Base-by-base conservation (phyloP, 2,888 invertebrate species). In the Galerucella nymphaeae region DNA sequence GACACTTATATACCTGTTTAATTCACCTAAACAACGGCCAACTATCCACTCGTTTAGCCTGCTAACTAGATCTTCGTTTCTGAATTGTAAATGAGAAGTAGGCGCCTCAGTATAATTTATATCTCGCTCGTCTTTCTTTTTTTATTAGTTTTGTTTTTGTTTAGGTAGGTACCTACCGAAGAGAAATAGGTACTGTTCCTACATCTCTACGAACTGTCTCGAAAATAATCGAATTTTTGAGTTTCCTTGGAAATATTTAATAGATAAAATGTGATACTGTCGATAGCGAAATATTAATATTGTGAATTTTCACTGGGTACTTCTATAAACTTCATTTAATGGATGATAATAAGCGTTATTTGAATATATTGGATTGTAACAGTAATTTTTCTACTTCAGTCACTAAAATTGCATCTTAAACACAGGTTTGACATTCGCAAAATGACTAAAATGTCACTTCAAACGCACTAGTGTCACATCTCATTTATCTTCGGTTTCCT, bases 41-140 rank as follows among this genome's bases (percentile, higher is more conserved):
- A 57, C 55, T 57, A 63, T 63, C 66, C 71, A 75, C 58, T 76
- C 75, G 78, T 75, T 77, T 73, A 74, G 75, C 75, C 77, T 70
- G 78, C 73, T 80, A 79, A 79, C 76, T 76, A 77, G 76, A 75
- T 77, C 76, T 75, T 69, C 73, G 76, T 69, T 74, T 80, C 77
- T 81, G 82, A 81, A 82, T 82, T 75, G 71, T 75, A 81, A 83
- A 82, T 83, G 81, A 82, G 81, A 75, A 73, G 72, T 76, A 81
- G 83, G 83, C 83, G 83, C 83, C 83, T 83, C 74, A 71, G 75
- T 78, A 80, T 81, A 83, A 82, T 82, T 82, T 83, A 81, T 83
- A 81, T 77, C 78, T 76, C 79, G 78, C 74, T 79, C 72, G 77
- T 71, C 77, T 75, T 76, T 76, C 76, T 76, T 79, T 63, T 70